phyloP scores from a whole-genome alignment of 2,888 invertebrate species.

The Epinotia ramella region DNA sequence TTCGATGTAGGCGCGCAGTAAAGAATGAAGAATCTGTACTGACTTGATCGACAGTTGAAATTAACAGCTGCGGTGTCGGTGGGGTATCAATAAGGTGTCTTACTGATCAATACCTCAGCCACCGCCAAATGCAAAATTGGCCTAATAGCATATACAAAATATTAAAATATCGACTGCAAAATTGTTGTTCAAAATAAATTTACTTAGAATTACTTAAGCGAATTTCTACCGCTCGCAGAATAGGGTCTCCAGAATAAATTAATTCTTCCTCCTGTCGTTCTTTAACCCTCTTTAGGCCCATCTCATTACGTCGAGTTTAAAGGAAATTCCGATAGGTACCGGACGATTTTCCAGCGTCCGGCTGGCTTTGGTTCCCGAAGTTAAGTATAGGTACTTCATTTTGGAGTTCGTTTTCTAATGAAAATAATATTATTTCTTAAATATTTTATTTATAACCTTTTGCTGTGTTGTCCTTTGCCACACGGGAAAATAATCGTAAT shows the following conservation, averaged over 20 bases:
- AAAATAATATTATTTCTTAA: background rate
- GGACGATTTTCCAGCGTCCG: constrained; percentile 44
- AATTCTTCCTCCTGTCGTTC: constrained; percentile 51
- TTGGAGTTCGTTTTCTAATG: constrained; percentile 1
- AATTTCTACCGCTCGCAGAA: constrained; percentile 31
- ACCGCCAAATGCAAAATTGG: too few relatives aligned
- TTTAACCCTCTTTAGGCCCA: constrained; percentile 51
- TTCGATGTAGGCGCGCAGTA: too few relatives aligned
- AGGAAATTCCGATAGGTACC: constrained; percentile 44
- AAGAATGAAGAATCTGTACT: too few relatives aligned
- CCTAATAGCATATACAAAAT: background rate
- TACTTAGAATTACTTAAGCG: background rate
- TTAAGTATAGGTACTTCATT: constrained; percentile 31
- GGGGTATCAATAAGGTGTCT: too few relatives aligned
- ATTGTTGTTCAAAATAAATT: background rate
- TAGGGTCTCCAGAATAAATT: constrained; percentile 48
- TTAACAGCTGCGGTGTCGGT: too few relatives aligned
- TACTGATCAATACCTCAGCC: too few relatives aligned
- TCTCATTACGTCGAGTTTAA: constrained; percentile 49
- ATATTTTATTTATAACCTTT: background rate
- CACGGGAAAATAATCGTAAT: too few relatives aligned
- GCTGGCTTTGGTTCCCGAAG: constrained; percentile 29
- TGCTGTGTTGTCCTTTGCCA: background rate
- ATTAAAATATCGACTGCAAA: background rate
- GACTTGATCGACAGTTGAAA: too few relatives aligned